phyloP scores from a whole-genome alignment of 2,888 invertebrate species.

The Scaptomyza polygonia region DNA sequence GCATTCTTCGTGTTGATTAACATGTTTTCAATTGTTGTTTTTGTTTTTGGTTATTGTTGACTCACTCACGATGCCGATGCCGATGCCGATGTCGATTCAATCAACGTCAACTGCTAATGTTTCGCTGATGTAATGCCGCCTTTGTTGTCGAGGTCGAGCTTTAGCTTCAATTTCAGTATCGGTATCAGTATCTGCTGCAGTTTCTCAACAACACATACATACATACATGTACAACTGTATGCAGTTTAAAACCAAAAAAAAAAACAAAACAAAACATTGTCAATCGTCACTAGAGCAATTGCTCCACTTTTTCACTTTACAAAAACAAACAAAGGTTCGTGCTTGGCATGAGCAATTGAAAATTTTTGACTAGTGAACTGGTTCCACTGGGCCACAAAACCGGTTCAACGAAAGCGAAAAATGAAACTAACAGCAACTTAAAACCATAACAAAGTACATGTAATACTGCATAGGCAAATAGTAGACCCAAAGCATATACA shows the following conservation, averaged over 20 bases:
- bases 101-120: constrained; percentile 48
- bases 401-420: constrained; percentile 66
- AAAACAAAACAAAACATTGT: constrained; percentile 22
- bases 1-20: constrained; percentile 48
- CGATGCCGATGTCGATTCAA: constrained; percentile 43
- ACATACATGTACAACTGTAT: constrained; percentile 4
- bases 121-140: constrained; percentile 70
- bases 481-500: not conserved
- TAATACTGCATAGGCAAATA: constrained; percentile 17
- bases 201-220: not conserved
- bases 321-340: constrained; percentile 44
- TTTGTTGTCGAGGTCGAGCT: constrained; percentile 67
- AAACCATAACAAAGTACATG: constrained; percentile 45
- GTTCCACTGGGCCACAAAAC: constrained; percentile 50
- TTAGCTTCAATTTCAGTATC: constrained; percentile 6
- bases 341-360: constrained; percentile 55
- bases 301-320: constrained; percentile 39
- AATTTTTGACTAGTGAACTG: constrained; percentile 53
- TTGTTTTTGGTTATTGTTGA: constrained; percentile 36
- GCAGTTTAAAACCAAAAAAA: constrained; percentile 13
- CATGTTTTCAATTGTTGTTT: constrained; percentile 44
- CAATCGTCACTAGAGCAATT: constrained; percentile 15
- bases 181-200: constrained; percentile 4
- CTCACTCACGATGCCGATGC: constrained; percentile 32
- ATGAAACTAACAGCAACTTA: constrained; percentile 15